Base-by-base conservation (phyloP, 1,140 invertebrate species). In the Heliconius eleuchia region DNA sequence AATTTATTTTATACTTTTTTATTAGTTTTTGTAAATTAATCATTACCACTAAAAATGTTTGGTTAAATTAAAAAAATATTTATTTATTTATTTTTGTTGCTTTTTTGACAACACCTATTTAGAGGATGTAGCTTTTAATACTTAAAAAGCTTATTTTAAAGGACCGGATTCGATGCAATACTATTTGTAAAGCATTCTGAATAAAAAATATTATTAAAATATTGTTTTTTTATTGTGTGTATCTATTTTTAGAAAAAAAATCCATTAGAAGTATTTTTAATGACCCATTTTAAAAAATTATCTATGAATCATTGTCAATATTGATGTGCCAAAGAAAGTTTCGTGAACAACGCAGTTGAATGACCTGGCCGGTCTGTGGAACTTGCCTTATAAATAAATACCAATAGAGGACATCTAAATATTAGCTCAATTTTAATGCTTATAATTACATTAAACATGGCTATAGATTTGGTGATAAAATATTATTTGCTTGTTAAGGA, bases 171-270 rank as follows among this genome's bases (percentile, higher is more conserved):
- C n/a, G 46, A 71, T 81, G 73, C 77, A 71, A 80, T 74, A 75
- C 39, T 81, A 75, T 78, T 73, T 77, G 60, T 75, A 79, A 81
- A 74, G 72, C 75, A 77, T 42, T 78, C 52, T 76, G 18, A 78
- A 77, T 78, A 70, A 78, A 66, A 30, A 66, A 66, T 66, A 66
- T 27, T 11, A 66, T 66, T 30, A 27, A 60, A 30, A 57, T 23
- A 8, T 27, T 66, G 23, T 30, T 16, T 13, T 66, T 66, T 66
- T 34, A 34, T 34, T 34, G 16, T 66, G 23, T 66, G 9, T 27
- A 66, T n/a, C 55, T 57, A 57, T 57, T 52, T 19, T 18, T 18
- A 52, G 16, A 52, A 52, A 19, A 46, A 52, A 46, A 52, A 52
- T 19, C 1, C 18, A 52, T 52, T 52, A 11, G 19, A n/a, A 3